These are phyloP conservation scores for Temnothorax unifasciatus DNA, from an alignment of 2,888 invertebrate species.

Conservation along the genomic window DNA sequence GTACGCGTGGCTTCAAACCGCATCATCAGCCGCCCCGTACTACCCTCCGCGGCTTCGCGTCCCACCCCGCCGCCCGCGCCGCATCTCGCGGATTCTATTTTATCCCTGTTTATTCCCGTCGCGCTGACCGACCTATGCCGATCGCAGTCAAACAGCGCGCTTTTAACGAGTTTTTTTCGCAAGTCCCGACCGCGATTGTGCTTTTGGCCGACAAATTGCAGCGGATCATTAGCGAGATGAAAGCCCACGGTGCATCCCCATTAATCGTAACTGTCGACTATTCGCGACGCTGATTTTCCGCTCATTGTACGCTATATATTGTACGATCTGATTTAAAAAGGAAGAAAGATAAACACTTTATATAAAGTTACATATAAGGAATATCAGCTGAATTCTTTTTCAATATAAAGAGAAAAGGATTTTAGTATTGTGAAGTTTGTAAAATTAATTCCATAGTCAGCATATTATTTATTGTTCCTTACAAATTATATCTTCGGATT, in stretches of 20 bases:
- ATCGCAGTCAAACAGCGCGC: slow-evolving; percentile 66
- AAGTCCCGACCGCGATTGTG: slow-evolving; percentile 77
- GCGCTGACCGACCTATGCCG: slow-evolving; percentile 37
- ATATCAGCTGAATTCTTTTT: not conserved
- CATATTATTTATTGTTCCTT: not conserved
- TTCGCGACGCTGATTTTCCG: slow-evolving; percentile 29
- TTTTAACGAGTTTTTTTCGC: slow-evolving; percentile 80
- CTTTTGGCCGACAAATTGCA: slow-evolving; percentile 79
- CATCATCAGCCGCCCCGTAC: slow-evolving; percentile 59
- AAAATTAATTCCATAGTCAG: not conserved
- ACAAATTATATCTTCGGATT: not conserved
- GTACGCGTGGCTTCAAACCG: slow-evolving; percentile 65
- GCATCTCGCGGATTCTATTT: slow-evolving; percentile 24
- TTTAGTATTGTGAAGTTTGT: not conserved
- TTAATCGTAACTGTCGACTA: slow-evolving; percentile 40
- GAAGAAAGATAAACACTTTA: not conserved
- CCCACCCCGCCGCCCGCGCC: not conserved
- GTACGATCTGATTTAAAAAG: slow-evolving; percentile 9
- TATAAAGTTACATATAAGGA: not conserved
- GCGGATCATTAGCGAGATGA: slow-evolving; percentile 79
- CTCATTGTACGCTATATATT: not conserved
- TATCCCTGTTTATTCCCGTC: slow-evolving; percentile 44
- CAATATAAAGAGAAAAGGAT: not conserved
- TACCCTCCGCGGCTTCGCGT: slow-evolving; percentile 20
- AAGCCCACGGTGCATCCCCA: slow-evolving; percentile 36